Evolutionary conservation across 2,113 vertebrate species (phyloP), one percentile per base, ranked within the genome.

Genomic region (Perca fluviatilis): DNA sequence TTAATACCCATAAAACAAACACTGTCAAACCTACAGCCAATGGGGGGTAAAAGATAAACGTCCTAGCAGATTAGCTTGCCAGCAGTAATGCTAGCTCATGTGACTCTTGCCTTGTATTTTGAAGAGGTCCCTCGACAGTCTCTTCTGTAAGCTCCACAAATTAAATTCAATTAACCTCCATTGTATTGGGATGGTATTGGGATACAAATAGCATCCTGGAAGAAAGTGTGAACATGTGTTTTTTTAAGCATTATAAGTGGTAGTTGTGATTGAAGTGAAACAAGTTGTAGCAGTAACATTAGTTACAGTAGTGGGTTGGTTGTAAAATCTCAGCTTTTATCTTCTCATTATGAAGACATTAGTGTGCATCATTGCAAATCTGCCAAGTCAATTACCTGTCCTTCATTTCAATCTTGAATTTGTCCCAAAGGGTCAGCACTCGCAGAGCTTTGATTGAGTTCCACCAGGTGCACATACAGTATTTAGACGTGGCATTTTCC

Each of bases 381-480:
- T 84, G 76, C 77, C 40, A 69, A 51, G 60, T 77, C 62, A 80
- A 65, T 74, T 74, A 84, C 70, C n/a, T 51, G 19, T 36, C 63
- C 43, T 25, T 75, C 25, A 60, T 25, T 49, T 68, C 70, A 50
- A 46, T 72, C 47, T 65, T 76, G 15, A 73, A 73, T 83, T 65
- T 67, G 23, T 84, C 86, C 74, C 53, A 50, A 53, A 71, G 66
- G 80, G 40, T 88, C 78, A 89, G 36, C 58, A 10, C 57, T 87
- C 72, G 46, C 40, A 67, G 43, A 70, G 25, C 75, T 85, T 77
- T 86, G 88, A 85, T 79, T 82, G 71, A 89, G 85, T 49, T 73
- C 30, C 62, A 70, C 89, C 92, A 93, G 93, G 91, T 91, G 91
- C 87, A 81, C 73, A 16, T 79, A 79, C 84, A 73, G 78, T 88